Percentiles rank a stretch among this genome's conserved stretches.
Evolutionary conservation across 2,888 invertebrate species (phyloP).

Genomic region (Ctena decussata): DNA sequence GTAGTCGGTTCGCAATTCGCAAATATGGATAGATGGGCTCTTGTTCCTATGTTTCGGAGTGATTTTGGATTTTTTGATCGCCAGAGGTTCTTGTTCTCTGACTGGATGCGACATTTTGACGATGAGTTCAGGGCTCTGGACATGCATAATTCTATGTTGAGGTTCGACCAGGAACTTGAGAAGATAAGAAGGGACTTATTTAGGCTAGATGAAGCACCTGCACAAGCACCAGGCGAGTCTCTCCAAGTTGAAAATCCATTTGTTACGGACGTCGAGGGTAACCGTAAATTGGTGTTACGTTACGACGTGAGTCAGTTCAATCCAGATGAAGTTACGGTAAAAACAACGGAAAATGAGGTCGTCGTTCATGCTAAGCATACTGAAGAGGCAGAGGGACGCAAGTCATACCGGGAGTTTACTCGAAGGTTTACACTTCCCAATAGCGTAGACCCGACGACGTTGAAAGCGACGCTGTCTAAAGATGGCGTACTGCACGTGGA

Average conservation of each 20-base stretch:
- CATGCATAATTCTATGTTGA: not conserved
- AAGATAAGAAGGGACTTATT: constrained; percentile 65
- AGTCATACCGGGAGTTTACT: constrained; percentile 99
- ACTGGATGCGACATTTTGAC: constrained; percentile 5
- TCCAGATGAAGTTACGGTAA: constrained; percentile 98
- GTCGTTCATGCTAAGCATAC: constrained; percentile 98
- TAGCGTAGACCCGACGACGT: constrained; percentile 98
- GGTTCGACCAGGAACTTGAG: constrained; percentile 69
- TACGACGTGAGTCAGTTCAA: constrained; percentile 99
- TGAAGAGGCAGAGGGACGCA: constrained; percentile 98
- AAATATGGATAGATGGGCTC: not conserved
- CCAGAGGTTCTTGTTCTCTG: not conserved
- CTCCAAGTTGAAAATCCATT: constrained; percentile 72
- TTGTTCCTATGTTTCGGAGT: not conserved
- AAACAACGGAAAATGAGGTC: constrained; percentile 99
- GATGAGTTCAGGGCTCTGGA: not conserved
- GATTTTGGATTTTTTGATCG: not conserved
- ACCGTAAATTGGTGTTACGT: constrained; percentile 94
- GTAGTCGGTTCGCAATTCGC: too few species aligned
- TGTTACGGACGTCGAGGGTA: constrained; percentile 90
- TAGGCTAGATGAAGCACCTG: constrained; percentile 50
- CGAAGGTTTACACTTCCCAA: constrained; percentile 98
- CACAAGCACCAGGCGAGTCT: constrained; percentile 38
- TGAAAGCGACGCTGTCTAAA: constrained; percentile 98
- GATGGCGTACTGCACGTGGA: constrained; percentile 99